Evolutionary conservation across 2,113 vertebrate species (phyloP).

Genomic region (Melozone crissalis): DNA sequence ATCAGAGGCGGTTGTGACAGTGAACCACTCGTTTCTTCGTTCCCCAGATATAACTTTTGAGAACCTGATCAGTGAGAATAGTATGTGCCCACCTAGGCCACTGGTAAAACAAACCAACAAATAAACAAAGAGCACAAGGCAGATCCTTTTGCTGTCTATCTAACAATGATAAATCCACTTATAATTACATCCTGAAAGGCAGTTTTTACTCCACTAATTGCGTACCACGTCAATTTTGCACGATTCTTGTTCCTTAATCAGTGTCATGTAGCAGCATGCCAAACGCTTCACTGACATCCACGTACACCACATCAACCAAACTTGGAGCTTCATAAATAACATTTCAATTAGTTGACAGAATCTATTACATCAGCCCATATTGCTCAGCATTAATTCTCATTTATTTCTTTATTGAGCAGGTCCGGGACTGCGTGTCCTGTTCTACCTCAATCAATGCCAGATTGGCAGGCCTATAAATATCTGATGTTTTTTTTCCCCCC

Average conservation of each 20-base stretch:
- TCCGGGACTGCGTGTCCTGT: not conserved
- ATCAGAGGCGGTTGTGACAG: not conserved
- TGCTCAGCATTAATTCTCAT: conserved; percentile 30
- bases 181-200: conserved; percentile 11
- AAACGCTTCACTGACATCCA: conserved; percentile 18
- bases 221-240: not conserved
- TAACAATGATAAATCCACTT: conserved; percentile 6
- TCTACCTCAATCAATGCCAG: conserved; percentile 4
- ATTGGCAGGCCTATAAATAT: not conserved
- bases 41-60: not conserved
- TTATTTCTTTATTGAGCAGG: conserved; percentile 38
- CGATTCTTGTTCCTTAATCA: conserved; percentile 32
- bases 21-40: not conserved
- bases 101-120: not conserved
- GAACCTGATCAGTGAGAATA: not conserved
- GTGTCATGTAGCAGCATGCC: not conserved
- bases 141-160: not conserved
- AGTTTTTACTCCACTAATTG: conserved; percentile 24
- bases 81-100: not conserved
- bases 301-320: not conserved
- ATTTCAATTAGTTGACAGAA: conserved; percentile 49
- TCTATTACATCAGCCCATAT: conserved; percentile 26
- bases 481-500: accelerated
- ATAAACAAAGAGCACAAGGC: not conserved
- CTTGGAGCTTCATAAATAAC: conserved; percentile 48